A percentile compares a stretch with the other conserved stretches of the same genome.
These are phyloP conservation scores for Trogon melanurus DNA, from an alignment of 2,113 vertebrate genomes.

Conservation along the genomic window DNA sequence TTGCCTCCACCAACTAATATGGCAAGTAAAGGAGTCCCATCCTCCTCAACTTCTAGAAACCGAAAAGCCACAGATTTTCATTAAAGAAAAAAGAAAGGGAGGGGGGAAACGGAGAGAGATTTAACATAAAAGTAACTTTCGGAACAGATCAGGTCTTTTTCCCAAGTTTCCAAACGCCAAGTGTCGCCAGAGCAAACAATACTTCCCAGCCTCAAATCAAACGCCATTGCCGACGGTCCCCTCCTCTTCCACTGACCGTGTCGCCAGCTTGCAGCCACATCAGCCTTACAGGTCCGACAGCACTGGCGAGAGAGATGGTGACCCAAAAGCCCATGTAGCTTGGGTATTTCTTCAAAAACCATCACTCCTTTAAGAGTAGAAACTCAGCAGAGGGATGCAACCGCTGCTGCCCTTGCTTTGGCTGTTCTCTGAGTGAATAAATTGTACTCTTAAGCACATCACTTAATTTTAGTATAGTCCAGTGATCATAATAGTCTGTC, in stretches of 20 bases:
- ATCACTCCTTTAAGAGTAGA: not conserved
- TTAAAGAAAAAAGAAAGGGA: not conserved
- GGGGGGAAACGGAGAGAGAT: fast-evolving
- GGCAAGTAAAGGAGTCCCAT: not conserved
- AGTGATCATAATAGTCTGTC: not conserved
- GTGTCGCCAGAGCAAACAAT: not conserved
- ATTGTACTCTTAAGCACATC: not conserved
- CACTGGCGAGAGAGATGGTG: not conserved
- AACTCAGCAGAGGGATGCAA: not conserved
- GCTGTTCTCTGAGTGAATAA: not conserved
- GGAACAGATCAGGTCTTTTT: not conserved
- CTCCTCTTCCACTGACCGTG: not conserved
- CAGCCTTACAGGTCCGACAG: not conserved
- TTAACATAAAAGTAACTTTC: not conserved
- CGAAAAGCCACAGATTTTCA: not conserved
- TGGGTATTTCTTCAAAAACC: fast-evolving
- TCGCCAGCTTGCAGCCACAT: not conserved
- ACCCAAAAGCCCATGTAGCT: not conserved
- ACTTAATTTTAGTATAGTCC: not conserved
- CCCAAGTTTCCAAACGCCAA: not conserved
- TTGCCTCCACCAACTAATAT: not conserved
- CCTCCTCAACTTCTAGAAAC: not conserved
- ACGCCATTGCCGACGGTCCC: not conserved
- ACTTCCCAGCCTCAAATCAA: not conserved
- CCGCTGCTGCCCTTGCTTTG: not conserved